Base-by-base conservation (phyloP, 2,113 vertebrate genomes). In the Myodes glareolus region DNA sequence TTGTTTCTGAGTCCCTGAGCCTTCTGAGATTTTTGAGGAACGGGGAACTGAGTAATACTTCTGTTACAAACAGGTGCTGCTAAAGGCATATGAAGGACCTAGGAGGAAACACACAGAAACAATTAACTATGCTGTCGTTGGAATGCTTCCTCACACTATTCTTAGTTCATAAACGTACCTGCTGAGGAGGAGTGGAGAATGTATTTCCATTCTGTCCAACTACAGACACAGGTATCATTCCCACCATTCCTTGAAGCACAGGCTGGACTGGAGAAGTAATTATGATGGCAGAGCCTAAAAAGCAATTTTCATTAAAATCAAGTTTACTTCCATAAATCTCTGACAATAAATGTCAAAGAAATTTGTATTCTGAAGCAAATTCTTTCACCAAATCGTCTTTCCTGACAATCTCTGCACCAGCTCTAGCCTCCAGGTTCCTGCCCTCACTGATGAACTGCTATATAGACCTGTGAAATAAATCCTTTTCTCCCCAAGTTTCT, bases 171-270 rank as follows among this genome's bases (percentile, higher is more conserved):
- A 91, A 93, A 67, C 29, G 61, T 99, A 99, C 99, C 99, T 99
- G 99, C 96, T 98, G 99, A 88, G 99, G 97, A 92, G 99, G 96
- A 96, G 99, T 98, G 36, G 99, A 98, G 95, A 99, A 98, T 0
- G 98, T 98, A 81, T 98, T 99, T 95, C 99, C 96, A 14, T 97
- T 98, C 78, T 99, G 99, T 75, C 99, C 99, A 84, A 99, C 98
- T 11, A 99, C 99, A 33, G 99, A 99, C 47, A 99, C 98, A 76
- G 99, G 99, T 75, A 99, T 98, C 98, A 99, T 98, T 88, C 99
- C 99, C 94, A 99, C 98, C 98, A 99, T 98, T 95, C 99, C 99
- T 92, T 99, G 99, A 93, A 99, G 96, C 97, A 99, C 97, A 45
- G 99, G 99, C 36, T 99, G 99, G 70, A 99, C 98, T 0, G 99